phyloP scores from a whole-genome alignment of 2,113 vertebrate species.

The Macrotis lagotis region DNA sequence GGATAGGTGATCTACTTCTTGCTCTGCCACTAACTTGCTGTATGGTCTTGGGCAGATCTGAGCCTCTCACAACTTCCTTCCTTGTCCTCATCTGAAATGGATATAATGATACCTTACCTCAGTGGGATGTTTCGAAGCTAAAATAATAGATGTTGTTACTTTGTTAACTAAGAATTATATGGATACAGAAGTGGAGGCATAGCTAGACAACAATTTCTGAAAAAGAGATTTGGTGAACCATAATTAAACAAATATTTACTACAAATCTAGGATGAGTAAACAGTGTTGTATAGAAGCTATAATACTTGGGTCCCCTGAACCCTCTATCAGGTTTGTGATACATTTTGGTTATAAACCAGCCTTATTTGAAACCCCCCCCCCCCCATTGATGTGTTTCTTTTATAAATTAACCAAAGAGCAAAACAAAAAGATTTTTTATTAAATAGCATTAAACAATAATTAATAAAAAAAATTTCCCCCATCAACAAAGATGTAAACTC shows the following conservation, averaged over 20 bases:
- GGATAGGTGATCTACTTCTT: background rate
- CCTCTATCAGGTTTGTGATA: background rate
- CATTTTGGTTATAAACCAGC: background rate
- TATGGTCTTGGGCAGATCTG: background rate
- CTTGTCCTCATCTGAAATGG: background rate
- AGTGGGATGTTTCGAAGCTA: background rate
- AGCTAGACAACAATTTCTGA: background rate
- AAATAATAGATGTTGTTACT: background rate
- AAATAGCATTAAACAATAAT: background rate
- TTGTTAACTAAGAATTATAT: background rate
- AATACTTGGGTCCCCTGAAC: background rate
- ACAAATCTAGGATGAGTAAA: background rate
- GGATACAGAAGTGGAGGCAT: background rate
- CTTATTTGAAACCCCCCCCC: background rate
- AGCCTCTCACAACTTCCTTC: background rate
- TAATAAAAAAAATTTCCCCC: background rate
- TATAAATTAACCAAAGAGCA: background rate
- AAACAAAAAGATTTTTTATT: background rate
- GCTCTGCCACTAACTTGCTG: background rate
- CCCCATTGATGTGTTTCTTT: background rate
- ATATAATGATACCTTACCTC: background rate
- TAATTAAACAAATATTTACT: background rate
- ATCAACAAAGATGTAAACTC: background rate
- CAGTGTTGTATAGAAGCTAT: background rate
- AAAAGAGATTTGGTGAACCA: background rate